Evolutionary conservation across 37 sponge, comb jelly and placozoan genomes (phyloP), one percentile per base, ranked within the genome.

Genomic region (Spongia lamella): DNA sequence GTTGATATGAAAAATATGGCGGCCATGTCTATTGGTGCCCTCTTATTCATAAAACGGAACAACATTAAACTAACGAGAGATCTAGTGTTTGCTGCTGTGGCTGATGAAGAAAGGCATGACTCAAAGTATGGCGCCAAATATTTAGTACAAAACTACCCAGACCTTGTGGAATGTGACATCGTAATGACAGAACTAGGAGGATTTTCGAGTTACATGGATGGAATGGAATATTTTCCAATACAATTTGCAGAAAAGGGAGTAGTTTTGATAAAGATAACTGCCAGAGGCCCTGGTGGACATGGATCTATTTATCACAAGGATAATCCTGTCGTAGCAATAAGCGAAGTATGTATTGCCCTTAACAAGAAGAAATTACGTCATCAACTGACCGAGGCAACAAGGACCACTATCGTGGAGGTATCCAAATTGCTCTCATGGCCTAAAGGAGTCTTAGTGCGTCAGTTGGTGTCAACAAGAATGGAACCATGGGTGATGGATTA

Each of bases 1-100:
- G 59, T 92, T 29, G 93, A 92, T 50, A 92, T 92, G 93, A 92
- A 92, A 34, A 59, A 92, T 62, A 88, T 92, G 93, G 93, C 85
- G 4, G 93, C 93, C 30, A 80, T 80, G 82, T 84, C 81, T 7
- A 81, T 83, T 49, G 55, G 75, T 3, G 27, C 87, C 32, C 43
- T 92, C 22, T 67, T 88, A 47, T 92, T 88, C 58, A 31, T 92
- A 0, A 79, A 84, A 53, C 75, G 63, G 29, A 35, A 57, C 17
- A 62, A 61, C 57, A 84, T 92, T 14, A 32, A 26, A 33, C 78
- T 92, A 2, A 38, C 75, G 0, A 70, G 93, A 22, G 93, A 92
- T 38, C 81, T 92, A n/a, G 66, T 92, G 0, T 87, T 92, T 80
- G 88, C 88, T 26, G 93, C 87, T 9, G 55, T 87, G 11, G 85